These are phyloP conservation scores for Zaprionus tsacasi DNA, from an alignment of 1,140 invertebrate species.

Conservation along the genomic window DNA sequence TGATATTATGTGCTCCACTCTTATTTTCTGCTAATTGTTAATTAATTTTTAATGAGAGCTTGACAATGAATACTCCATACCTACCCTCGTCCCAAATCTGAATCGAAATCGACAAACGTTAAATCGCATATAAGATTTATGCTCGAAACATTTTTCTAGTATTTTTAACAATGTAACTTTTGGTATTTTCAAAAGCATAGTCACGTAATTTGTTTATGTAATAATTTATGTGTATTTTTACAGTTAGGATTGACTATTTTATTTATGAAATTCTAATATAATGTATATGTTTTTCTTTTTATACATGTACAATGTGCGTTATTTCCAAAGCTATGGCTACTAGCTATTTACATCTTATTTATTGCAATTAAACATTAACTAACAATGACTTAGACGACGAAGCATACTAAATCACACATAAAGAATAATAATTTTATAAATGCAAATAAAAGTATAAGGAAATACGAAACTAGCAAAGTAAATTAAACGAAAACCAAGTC, in stretches of 20 bases:
- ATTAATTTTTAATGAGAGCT: constrained; percentile 80
- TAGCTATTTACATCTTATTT: constrained; percentile 46
- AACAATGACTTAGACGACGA: constrained; percentile 76
- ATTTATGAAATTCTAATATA: constrained; percentile 24
- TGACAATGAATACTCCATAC: constrained; percentile 62
- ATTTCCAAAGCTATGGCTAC: constrained; percentile 24
- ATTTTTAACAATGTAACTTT: constrained; percentile 54
- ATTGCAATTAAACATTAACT: constrained; percentile 75
- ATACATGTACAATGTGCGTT: constrained; percentile 8
- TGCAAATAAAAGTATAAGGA: constrained; percentile 34
- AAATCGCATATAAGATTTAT: constrained; percentile 60
- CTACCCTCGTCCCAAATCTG: background rate
- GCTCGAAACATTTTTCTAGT: constrained; percentile 66
- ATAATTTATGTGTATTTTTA: constrained; percentile 51
- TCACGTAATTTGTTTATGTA: constrained; percentile 24
- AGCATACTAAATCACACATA: constrained; percentile 71
- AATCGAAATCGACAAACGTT: constrained; percentile 26
- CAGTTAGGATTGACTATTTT: constrained; percentile 9
- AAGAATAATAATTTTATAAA: constrained; percentile 72
- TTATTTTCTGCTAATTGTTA: constrained; percentile 71
- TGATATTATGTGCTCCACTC: constrained; percentile 65
- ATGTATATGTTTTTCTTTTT: constrained; percentile 13
- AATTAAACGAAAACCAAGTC: constrained; percentile 70
- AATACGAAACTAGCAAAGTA: constrained; percentile 74
- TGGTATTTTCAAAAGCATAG: constrained; percentile 50